These are phyloP conservation scores for Solea senegalensis DNA, from an alignment of 2,113 vertebrate genomes.

Conservation along the genomic window DNA sequence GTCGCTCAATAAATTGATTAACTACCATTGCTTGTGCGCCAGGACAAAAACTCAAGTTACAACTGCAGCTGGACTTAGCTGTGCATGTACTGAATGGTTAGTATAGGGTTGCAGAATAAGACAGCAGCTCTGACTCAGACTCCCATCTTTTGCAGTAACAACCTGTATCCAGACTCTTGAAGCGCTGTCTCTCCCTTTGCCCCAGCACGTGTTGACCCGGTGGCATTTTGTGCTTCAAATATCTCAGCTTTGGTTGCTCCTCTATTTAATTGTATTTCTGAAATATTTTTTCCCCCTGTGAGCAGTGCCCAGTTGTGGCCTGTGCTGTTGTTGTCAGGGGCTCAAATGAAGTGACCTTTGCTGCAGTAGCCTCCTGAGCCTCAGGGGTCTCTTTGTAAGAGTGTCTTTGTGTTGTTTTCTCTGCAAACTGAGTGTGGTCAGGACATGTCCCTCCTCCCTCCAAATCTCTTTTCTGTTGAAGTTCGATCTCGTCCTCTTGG, in stretches of 20 bases:
- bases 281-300: slow-evolving; percentile 10
- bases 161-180: slow-evolving; percentile 32
- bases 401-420: slow-evolving; percentile 43
- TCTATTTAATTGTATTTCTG: slow-evolving; percentile 45
- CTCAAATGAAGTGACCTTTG: slow-evolving; percentile 47
- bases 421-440: slow-evolving; percentile 22
- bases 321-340: slow-evolving; percentile 17
- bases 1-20: too few species aligned
- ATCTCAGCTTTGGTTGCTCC: slow-evolving; percentile 35
- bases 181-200: slow-evolving; percentile 15
- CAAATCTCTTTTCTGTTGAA: slow-evolving; percentile 16
- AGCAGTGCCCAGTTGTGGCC: slow-evolving; percentile 8
- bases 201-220: slow-evolving; percentile 35
- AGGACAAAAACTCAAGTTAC: too few species aligned
- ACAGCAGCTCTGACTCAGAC: slow-evolving; percentile 6
- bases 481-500: slow-evolving; percentile 6
- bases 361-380: slow-evolving; percentile 17
- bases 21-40: too few species aligned
- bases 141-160: slow-evolving; percentile 27
- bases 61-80: too few species aligned
- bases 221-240: slow-evolving; percentile 50
- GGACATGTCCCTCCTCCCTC: slow-evolving; percentile 12
- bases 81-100: too few species aligned
- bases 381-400: slow-evolving; percentile 27
- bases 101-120: slow-evolving; percentile 1